Evolutionary conservation across 2,113 vertebrate species (phyloP), one percentile per base, ranked within the genome.

Genomic region (Notothenia coriiceps): DNA sequence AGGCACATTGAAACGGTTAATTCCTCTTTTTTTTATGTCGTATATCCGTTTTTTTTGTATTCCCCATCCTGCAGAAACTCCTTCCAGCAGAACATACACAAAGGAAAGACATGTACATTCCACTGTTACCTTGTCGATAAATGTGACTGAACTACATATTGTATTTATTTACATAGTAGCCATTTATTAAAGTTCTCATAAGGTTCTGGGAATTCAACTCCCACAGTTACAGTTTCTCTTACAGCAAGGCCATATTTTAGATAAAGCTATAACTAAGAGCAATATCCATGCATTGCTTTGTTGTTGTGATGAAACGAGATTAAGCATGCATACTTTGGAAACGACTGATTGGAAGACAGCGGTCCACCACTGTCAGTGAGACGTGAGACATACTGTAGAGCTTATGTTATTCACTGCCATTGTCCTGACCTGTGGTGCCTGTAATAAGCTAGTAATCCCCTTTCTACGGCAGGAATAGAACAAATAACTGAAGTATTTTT

Each of bases 381-480:
- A 85, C 52, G 17, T 35, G 86, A 88, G 84, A 83, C 73, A 40
- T 52, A 85, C 90, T 87, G 85, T 82, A 88, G 88, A 90, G 77
- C 52, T 85, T 59, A 3, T 77, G 79, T 83, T 66, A 63, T 76
- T 89, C 92, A 93, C 90, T 93, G 91, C 92, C 89, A 80, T 89
- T 55, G 79, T 84, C 85, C 86, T 71, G 83, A 92, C 91, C 92
- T 81, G 80, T 80, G 86, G 91, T 93, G 88, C 91, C 91, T 94
- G 93, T 83, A 81, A 90, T 67, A 75, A 76, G 82, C 68, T 77
- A 73, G 20, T 35, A 84, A 86, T 62, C 55, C 63, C 75, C 79
- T 82, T 61, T 80, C 69, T 75, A 56, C 51, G 52, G 57, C 69
- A 86, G 77, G 69, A 89, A 65, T 12, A 55, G 68, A 90, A 89